Base-by-base conservation (phyloP, 1,140 invertebrate genomes). In the Oryzaephilus surinamensis region DNA sequence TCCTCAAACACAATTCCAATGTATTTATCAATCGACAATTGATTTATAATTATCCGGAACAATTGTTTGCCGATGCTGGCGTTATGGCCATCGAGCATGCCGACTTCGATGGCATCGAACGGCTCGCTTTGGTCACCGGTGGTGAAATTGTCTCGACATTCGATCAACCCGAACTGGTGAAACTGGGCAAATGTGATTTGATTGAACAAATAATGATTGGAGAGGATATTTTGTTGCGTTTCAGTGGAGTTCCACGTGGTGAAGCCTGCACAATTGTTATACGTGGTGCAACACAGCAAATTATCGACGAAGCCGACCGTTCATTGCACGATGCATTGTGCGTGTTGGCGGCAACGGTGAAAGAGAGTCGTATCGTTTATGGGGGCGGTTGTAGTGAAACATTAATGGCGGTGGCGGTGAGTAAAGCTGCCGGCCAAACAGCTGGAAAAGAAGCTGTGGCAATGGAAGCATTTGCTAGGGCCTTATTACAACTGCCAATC, bases 81-180 rank as follows among this genome's bases (percentile, higher is more conserved):
- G 77, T 99, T 1, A 99, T 99, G 96, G 94, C 96, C 0, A 99
- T 99, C 60, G 97, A 99, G 61, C 97, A 99, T 67, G 96, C 97
- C 6, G 97, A 99, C 63, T 99, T 99, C 64, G 95, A 99, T 69
- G 97, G 97, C 29, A 96, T 99, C 57, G 96, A 99, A 64, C 73
- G 95, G 46, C 68, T 99, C 12, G 93, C 94, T 23, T 73, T 99
- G 4, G 97, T 99, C 1, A 96, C 94, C 50, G 95, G 93, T 41
- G 95, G 92, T 39, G 97, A 99, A 70, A 99, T 99, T 57, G 89
- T 91, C 4, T 99, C 96, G 28, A 99, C 97, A 8, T 99, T 99
- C 64, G 95, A 98, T 60, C 74, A 81, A 46, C 95, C 96, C 2
- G 82, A 90, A 11, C 63, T 80, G 38, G 90, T 96, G 0, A 95